A percentile compares a stretch with the other conserved stretches of the same genome.
Evolutionary conservation across 2,888 invertebrate species (phyloP).

Genomic region (Melanargia galathea): DNA sequence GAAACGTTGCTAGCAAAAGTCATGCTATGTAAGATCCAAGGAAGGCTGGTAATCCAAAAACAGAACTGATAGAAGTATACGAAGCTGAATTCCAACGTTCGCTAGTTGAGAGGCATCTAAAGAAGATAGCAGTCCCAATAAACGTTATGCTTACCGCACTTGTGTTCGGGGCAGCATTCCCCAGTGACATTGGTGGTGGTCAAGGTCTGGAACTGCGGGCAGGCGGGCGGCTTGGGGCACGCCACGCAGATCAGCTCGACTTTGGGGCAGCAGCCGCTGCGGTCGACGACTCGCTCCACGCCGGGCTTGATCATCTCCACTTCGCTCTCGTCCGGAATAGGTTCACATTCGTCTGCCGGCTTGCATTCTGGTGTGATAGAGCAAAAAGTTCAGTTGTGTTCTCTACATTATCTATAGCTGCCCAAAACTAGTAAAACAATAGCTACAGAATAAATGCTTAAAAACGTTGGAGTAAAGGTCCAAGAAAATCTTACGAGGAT

Average conservation of each 20-base stretch:
- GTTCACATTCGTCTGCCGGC: constrained; percentile 86
- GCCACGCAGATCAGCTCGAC: constrained; percentile 82
- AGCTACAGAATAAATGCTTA: too few species aligned
- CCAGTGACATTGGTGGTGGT: constrained; percentile 54
- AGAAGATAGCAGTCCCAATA: too few species aligned
- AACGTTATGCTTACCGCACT: constrained; percentile 84
- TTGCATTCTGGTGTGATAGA: constrained; percentile 84
- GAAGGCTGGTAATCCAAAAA: too few species aligned
- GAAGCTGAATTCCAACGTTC: too few species aligned
- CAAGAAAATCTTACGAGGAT: too few species aligned
- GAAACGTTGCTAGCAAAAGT: too few species aligned
- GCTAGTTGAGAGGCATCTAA: too few species aligned
- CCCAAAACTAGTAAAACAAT: background rate
- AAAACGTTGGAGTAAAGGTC: too few species aligned
- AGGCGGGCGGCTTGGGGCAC: constrained; percentile 84
- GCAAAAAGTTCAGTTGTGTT: background rate
- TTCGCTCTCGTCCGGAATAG: constrained; percentile 63
- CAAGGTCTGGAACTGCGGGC: constrained; percentile 82
- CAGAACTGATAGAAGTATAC: too few species aligned
- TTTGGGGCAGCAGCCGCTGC: constrained; percentile 87
- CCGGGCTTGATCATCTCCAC: constrained; percentile 83
- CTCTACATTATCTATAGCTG: background rate
- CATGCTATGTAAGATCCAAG: too few species aligned
- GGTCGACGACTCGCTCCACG: constrained; percentile 74
- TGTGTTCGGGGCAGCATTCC: constrained; percentile 85